These are phyloP conservation scores for Echinarachnius parma DNA, from an alignment of 53 echinoderm and acorn worm species.

Conservation along the genomic window DNA sequence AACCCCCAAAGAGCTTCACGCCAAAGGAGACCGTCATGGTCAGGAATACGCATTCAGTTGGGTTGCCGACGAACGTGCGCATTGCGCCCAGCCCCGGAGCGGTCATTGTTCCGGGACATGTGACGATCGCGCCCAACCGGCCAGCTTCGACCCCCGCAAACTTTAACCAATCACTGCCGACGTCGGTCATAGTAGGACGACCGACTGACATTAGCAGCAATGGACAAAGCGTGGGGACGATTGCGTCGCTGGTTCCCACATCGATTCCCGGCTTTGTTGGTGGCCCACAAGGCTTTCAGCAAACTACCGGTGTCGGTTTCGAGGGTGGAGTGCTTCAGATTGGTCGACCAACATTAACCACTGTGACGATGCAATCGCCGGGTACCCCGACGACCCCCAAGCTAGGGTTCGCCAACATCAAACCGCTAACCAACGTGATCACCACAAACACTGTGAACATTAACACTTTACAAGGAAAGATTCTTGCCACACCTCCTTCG, in stretches of 20 bases:
- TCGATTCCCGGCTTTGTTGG: slow-evolving; percentile 6
- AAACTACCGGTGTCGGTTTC: slow-evolving; percentile 13
- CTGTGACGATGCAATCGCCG: slow-evolving; percentile 28
- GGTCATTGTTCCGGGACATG: slow-evolving; percentile 23
- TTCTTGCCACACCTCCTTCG: slow-evolving; percentile 31
- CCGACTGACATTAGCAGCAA: slow-evolving; percentile 25
- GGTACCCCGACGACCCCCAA: slow-evolving; percentile 35
- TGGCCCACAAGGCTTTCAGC: slow-evolving; percentile 8
- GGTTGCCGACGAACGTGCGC: slow-evolving; percentile 33
- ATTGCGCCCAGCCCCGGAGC: slow-evolving; percentile 41
- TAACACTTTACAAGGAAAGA: slow-evolving; percentile 33
- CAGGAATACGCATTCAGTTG: slow-evolving; percentile 45
- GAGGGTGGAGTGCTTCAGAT: slow-evolving; percentile 32
- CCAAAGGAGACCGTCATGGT: slow-evolving; percentile 11
- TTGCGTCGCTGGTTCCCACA: slow-evolving; percentile 23
- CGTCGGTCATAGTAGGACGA: slow-evolving; percentile 33
- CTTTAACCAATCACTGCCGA: slow-evolving; percentile 33
- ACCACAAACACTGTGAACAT: slow-evolving; percentile 24
- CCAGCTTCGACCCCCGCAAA: slow-evolving; percentile 39
- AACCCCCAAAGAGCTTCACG: slow-evolving; percentile 4
- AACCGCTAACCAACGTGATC: slow-evolving; percentile 33
- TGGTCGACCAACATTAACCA: slow-evolving; percentile 12
- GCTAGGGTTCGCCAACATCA: slow-evolving; percentile 33
- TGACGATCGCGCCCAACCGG: slow-evolving; percentile 41
- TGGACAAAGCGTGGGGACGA: not conserved